A percentile compares a stretch with the other conserved stretches of the same genome.
Evolutionary conservation across 2,888 invertebrate species (phyloP).

Genomic region (Brachyptera putata): DNA sequence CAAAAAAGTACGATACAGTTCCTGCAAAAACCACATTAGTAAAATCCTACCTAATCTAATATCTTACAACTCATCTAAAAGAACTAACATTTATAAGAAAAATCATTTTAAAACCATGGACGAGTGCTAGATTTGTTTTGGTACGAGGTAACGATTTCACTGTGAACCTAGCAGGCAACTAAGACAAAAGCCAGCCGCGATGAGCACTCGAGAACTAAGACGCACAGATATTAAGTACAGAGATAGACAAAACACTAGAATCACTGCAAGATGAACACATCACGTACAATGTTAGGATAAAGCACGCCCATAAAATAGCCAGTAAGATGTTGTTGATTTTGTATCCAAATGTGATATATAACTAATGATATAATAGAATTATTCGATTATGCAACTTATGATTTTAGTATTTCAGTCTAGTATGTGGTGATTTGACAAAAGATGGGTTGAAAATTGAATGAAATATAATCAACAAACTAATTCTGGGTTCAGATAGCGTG

Average conservation of each 20-base stretch:
- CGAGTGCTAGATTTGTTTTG: too few relatives aligned
- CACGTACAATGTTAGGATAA: constrained; percentile 2
- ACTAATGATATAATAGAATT: too few relatives aligned
- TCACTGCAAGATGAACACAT: constrained; percentile 8
- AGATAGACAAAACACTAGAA: not conserved
- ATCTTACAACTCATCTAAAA: constrained; percentile 14
- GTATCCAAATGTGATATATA: too few relatives aligned
- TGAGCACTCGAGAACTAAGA: not conserved
- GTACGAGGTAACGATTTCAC: too few relatives aligned
- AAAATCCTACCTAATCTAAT: not conserved
- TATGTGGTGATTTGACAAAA: too few relatives aligned
- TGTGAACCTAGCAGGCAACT: constrained; percentile 18
- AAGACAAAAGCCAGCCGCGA: constrained; percentile 12
- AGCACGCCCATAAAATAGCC: constrained; percentile 21
- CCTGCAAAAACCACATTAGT: constrained; percentile 28
- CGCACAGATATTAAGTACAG: not conserved
- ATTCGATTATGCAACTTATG: too few relatives aligned
- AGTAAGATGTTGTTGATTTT: too few relatives aligned
- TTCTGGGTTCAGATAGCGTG: too few relatives aligned
- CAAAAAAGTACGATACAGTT: constrained; percentile 21
- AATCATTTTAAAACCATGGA: constrained; percentile 9
- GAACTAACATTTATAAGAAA: constrained; percentile 12
- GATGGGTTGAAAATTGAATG: too few relatives aligned
- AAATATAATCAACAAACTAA: not conserved
- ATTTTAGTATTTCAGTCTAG: too few relatives aligned